Conservation (phyloP, 1,140 invertebrate species). For the Campodea augens region DNA sequence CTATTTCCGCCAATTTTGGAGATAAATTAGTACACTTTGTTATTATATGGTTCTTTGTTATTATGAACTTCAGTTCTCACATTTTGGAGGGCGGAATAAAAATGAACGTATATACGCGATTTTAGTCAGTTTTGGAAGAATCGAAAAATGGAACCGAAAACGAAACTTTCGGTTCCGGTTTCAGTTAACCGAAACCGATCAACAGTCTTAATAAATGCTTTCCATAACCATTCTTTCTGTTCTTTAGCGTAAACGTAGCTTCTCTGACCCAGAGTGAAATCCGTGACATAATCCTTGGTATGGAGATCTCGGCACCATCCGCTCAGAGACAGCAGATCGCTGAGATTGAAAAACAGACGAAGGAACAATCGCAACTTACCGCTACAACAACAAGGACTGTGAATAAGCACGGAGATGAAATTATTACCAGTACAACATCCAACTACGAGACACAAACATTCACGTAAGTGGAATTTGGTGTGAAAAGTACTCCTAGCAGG, state of each 20-base stretch:
- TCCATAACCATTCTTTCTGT: conserved; percentile 10
- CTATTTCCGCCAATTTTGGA: no score
- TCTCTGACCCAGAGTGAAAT: conserved; percentile 98
- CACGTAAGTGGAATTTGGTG: conserved; percentile 18
- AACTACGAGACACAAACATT: conserved; percentile 98
- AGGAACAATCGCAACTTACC: conserved; percentile 94
- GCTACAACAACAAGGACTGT: conserved; percentile 95
- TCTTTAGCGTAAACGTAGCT: conserved; percentile 77
- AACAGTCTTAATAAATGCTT: neutral
- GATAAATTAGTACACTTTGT: no score
- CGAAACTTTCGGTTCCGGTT: no score
- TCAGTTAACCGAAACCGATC: no score
- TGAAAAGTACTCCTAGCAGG: neutral
- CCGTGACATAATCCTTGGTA: conserved; percentile 96
- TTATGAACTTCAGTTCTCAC: no score
- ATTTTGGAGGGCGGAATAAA: no score
- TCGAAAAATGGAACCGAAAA: no score
- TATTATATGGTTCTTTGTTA: no score
- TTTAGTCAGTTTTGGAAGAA: no score
- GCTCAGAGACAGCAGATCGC: conserved; percentile 97
- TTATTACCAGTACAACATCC: conserved; percentile 95
- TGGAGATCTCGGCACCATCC: conserved; percentile 98
- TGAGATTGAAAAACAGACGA: conserved; percentile 99
- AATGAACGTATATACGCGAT: no score
- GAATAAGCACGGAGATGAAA: conserved; percentile 99